These are phyloP conservation scores for Oryzias sinensis DNA, from an alignment of 2,797 vertebrate genomes.

Conservation along the genomic window DNA sequence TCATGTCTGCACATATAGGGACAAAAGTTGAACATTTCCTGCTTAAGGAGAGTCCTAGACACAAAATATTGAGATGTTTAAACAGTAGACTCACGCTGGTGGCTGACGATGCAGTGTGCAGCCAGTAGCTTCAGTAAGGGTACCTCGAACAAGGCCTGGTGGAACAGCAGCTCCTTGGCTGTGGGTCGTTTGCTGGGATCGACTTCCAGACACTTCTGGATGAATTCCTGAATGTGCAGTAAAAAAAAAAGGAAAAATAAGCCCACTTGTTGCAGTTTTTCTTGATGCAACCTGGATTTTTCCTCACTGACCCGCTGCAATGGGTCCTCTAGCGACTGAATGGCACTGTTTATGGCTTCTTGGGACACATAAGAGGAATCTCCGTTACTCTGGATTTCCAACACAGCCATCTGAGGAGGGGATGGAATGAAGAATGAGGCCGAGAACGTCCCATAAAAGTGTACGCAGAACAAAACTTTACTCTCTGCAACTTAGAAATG, in stretches of 20 bases:
- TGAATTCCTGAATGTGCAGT: conserved; percentile 85
- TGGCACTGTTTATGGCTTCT: conserved; percentile 97
- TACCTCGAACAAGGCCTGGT: conserved; percentile 96
- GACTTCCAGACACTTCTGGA: conserved; percentile 95
- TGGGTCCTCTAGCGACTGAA: conserved; percentile 93
- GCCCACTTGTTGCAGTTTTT: neutral
- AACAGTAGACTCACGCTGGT: conserved; percentile 86
- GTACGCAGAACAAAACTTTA: neutral
- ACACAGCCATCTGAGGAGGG: conserved; percentile 89
- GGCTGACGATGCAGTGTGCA: conserved; percentile 94
- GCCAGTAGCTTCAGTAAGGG: conserved; percentile 94
- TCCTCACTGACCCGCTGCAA: conserved; percentile 69
- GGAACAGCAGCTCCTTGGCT: conserved; percentile 93
- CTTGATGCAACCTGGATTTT: neutral
- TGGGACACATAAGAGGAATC: conserved; percentile 97
- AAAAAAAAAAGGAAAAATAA: neutral
- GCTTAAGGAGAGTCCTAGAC: too few relatives aligned
- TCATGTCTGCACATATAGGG: conserved; percentile 83
- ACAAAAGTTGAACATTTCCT: neutral
- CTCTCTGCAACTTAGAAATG: too few relatives aligned
- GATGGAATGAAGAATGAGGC: conserved; percentile 5
- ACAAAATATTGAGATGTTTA: neutral
- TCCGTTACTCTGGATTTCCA: conserved; percentile 98
- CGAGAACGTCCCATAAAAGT: conserved; percentile 1
- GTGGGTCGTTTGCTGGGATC: conserved; percentile 91